Evolutionary conservation across 1,140 invertebrate genomes (phyloP).

Genomic region (Solenopsis invicta): DNA sequence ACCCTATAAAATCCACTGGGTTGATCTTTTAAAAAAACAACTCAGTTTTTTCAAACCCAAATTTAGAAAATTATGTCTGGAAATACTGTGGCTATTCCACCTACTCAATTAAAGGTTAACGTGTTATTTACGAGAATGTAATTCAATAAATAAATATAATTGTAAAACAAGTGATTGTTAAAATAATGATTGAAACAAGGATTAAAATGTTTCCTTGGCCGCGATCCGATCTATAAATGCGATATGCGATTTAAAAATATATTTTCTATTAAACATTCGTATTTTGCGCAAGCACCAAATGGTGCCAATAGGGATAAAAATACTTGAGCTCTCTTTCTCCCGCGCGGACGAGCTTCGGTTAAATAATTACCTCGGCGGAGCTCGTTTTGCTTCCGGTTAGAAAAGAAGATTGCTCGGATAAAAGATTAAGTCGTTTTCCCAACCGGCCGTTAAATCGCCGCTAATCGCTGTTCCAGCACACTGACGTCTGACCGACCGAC

Average conservation of each 20-base stretch:
- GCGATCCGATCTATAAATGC: not conserved
- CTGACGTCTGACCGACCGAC: slow-evolving; percentile 44
- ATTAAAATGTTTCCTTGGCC: not conserved
- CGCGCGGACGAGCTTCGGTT: slow-evolving; percentile 11
- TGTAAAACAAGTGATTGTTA: not conserved
- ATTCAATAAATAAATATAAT: not conserved
- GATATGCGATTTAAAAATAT: not conserved
- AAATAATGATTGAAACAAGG: not conserved
- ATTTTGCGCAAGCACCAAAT: not conserved
- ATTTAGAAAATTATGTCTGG: no score
- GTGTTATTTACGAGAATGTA: not conserved
- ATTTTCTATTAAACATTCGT: slow-evolving; percentile 22
- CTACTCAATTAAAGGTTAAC: not conserved
- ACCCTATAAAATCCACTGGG: no score
- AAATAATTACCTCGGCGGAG: slow-evolving; percentile 36
- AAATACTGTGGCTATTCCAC: no score
- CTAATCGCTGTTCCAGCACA: slow-evolving; percentile 55
- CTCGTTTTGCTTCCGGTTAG: slow-evolving; percentile 39
- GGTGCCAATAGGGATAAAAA: not conserved
- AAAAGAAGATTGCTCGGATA: slow-evolving; percentile 49
- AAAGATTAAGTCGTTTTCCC: slow-evolving; percentile 57
- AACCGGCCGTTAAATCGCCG: slow-evolving; percentile 48
- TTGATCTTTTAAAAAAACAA: no score
- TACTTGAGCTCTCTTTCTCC: not conserved
- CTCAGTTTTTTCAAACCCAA: no score